phyloP scores from a whole-genome alignment of 2,888 invertebrate species.

The Epistrophe grossulariae region DNA sequence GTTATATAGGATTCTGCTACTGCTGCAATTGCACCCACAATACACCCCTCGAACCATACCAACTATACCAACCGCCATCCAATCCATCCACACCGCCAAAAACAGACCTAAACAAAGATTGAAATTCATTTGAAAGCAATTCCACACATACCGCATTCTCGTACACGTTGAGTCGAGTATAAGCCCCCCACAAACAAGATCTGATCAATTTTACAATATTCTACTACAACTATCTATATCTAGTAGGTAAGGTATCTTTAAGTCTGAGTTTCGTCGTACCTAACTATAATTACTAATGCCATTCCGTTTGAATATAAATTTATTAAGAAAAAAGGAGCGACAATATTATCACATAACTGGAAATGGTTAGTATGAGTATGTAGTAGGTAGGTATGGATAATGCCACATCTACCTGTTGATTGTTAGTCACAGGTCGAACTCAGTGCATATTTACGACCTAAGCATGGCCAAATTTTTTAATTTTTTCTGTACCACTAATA shows the following conservation, averaged over 20 bases:
- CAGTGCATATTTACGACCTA: conserved; percentile 53
- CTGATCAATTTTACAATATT: conserved; percentile 50
- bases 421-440: conserved; percentile 31
- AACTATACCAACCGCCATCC: background rate
- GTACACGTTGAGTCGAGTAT: background rate
- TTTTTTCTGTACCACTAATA: conserved; percentile 8
- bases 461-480: conserved; percentile 57
- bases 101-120: conserved; percentile 55
- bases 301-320: conserved; percentile 37
- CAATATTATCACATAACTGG: conserved; percentile 70
- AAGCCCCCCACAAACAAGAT: conserved; percentile 12
- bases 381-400: conserved; percentile 4
- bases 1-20: conserved; percentile 10
- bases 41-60: conserved; percentile 7
- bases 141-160: conserved; percentile 58
- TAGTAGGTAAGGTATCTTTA: background rate
- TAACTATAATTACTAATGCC: conserved; percentile 53
- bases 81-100: background rate
- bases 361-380: conserved; percentile 33
- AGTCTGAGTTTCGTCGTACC: background rate
- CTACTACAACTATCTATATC: conserved; percentile 47
- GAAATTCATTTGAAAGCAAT: conserved; percentile 71
- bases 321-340: conserved; percentile 53
- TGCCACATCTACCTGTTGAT: conserved; percentile 40
- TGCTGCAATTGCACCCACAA: conserved; percentile 69